These are phyloP conservation scores for Gasterosteus nipponicus DNA, from an alignment of 2,113 vertebrate genomes.

Conservation along the genomic window DNA sequence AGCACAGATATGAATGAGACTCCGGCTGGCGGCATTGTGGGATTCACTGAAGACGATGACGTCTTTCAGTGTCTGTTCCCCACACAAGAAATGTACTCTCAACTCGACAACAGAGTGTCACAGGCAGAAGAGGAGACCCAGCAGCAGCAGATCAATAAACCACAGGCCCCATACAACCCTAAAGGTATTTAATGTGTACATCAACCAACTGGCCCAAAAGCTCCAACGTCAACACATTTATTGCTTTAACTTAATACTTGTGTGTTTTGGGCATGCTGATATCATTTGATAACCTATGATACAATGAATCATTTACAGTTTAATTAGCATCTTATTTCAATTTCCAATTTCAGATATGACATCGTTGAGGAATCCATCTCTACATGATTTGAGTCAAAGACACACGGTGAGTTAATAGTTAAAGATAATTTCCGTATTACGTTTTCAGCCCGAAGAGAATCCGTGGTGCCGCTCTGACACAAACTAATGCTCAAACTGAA, in stretches of 20 bases:
- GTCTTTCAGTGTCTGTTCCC: constrained; percentile 57
- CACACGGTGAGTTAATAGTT: constrained; percentile 23
- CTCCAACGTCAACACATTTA: not conserved
- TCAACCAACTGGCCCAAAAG: not conserved
- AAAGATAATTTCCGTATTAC: not conserved
- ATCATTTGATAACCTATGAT: not conserved
- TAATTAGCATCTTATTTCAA: not conserved
- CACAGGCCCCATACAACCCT: not conserved
- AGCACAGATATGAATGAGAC: constrained; percentile 52
- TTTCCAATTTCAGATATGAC: constrained; percentile 23
- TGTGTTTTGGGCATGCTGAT: not conserved
- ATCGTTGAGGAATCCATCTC: constrained; percentile 8
- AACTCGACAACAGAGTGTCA: constrained; percentile 8
- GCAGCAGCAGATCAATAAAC: constrained; percentile 16
- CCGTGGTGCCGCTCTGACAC: not conserved
- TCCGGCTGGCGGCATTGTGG: constrained; percentile 31
- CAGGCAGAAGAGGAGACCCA: constrained; percentile 14
- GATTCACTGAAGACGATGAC: constrained; percentile 12
- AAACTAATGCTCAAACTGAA: not conserved
- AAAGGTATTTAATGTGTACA: constrained; percentile 41
- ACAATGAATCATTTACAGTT: not conserved
- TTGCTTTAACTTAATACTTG: not conserved
- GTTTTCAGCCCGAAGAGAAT: not conserved
- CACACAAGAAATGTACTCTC: constrained; percentile 41
- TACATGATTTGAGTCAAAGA: constrained; percentile 14